Conservation (phyloP, 2,888 invertebrate species). For the Oligia latruncula region DNA sequence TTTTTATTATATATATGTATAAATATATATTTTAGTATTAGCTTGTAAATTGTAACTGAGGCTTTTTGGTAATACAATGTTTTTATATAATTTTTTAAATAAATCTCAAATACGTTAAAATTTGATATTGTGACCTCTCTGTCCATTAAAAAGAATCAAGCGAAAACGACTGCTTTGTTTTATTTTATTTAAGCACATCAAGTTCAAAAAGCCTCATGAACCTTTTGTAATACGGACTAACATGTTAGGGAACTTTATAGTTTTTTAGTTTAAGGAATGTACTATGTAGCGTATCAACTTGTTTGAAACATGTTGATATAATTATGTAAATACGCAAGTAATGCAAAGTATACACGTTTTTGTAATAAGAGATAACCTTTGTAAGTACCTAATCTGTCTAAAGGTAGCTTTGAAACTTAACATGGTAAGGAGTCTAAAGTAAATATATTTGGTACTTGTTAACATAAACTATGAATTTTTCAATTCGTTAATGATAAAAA, state of each 20-base stretch:
- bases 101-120: no score
- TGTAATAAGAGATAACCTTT: not conserved
- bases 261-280: not conserved
- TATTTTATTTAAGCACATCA: not conserved
- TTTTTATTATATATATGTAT: no score
- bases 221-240: not conserved
- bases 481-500: not conserved
- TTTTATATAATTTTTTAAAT: no score
- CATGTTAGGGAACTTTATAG: not conserved
- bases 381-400: not conserved
- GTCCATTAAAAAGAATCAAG: not conserved
- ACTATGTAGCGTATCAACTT: not conserved
- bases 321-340: conserved; percentile 1
- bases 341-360: not conserved
- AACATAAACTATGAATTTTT: not conserved
- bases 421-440: no score
- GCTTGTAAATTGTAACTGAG: no score
- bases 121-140: not conserved
- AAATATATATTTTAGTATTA: no score
- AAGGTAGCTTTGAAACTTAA: no score
- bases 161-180: not conserved
- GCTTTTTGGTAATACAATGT: no score
- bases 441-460: no score
- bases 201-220: not conserved
- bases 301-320: not conserved